Evolutionary conservation across 1,140 invertebrate genomes (phyloP).

Genomic region (Pogonomyrmex barbatus): DNA sequence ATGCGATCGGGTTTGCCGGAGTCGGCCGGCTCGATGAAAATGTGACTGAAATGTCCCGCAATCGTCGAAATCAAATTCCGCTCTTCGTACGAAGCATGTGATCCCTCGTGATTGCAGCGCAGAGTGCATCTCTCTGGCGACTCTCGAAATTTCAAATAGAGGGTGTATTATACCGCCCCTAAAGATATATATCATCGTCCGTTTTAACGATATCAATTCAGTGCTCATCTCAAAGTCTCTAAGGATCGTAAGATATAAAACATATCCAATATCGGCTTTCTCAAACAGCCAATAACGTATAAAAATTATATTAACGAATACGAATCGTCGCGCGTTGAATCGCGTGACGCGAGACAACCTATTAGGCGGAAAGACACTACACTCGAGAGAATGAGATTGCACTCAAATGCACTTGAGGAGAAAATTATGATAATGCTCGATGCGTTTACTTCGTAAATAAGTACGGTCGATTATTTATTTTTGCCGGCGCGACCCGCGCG

Average conservation of each 20-base stretch:
- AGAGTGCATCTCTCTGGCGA: neutral
- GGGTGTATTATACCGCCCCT: neutral
- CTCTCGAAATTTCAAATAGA: neutral
- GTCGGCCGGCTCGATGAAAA: constrained; percentile 50
- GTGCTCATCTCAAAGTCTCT: neutral
- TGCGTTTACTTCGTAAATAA: constrained; percentile 8
- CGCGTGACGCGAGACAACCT: constrained; percentile 6
- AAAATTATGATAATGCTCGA: constrained; percentile 66
- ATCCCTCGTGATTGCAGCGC: neutral
- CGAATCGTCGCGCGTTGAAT: neutral
- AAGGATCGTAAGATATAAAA: neutral
- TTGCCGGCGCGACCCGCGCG: constrained; percentile 31
- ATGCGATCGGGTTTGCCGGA: constrained; percentile 48
- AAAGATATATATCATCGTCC: too few species aligned
- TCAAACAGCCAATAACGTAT: neutral
- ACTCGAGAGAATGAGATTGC: constrained; percentile 29
- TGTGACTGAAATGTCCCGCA: constrained; percentile 46
- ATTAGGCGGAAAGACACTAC: constrained; percentile 21
- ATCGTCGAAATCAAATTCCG: constrained; percentile 9
- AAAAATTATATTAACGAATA: neutral
- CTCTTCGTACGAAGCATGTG: constrained; percentile 17
- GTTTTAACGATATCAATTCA: neutral
- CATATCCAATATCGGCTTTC: neutral
- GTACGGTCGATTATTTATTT: constrained; percentile 67
- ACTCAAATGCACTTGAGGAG: constrained; percentile 1